phyloP scores from a whole-genome alignment of 2,888 invertebrate genomes.

The Aricia artaxerxes region DNA sequence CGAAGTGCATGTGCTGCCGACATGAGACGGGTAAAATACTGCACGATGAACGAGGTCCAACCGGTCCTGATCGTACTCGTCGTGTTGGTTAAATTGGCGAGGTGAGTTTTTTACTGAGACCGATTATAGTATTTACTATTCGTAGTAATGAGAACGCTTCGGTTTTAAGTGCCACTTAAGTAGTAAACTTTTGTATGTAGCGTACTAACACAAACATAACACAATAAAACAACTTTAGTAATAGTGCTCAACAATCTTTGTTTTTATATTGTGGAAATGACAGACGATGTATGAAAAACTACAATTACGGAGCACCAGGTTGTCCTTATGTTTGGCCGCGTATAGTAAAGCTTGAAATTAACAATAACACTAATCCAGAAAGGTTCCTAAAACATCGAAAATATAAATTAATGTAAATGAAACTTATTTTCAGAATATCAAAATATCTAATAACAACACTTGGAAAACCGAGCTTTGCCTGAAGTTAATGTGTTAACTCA shows the following conservation, averaged over 20 bases:
- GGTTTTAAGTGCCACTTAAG: constrained; percentile 1
- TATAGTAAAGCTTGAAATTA: background rate
- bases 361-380: no score
- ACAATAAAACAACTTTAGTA: no score
- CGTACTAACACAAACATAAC: no score
- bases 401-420: no score
- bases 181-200: background rate
- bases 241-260: background rate
- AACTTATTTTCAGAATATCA: no score
- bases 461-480: no score
- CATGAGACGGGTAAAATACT: constrained; percentile 65
- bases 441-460: no score
- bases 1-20: constrained; percentile 70
- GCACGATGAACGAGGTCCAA: constrained; percentile 68
- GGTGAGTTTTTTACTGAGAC: constrained; percentile 54
- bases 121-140: constrained; percentile 32
- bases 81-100: constrained; percentile 65
- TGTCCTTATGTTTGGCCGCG: background rate
- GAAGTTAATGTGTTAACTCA: no score
- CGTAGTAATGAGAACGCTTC: constrained; percentile 14
- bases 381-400: no score
- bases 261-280: background rate
- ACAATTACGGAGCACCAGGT: background rate
- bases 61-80: constrained; percentile 62
- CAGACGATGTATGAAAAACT: background rate